Evolutionary conservation across 2,113 vertebrate genomes (phyloP), one percentile per base, ranked within the genome.

Genomic region (Octodon degus): DNA sequence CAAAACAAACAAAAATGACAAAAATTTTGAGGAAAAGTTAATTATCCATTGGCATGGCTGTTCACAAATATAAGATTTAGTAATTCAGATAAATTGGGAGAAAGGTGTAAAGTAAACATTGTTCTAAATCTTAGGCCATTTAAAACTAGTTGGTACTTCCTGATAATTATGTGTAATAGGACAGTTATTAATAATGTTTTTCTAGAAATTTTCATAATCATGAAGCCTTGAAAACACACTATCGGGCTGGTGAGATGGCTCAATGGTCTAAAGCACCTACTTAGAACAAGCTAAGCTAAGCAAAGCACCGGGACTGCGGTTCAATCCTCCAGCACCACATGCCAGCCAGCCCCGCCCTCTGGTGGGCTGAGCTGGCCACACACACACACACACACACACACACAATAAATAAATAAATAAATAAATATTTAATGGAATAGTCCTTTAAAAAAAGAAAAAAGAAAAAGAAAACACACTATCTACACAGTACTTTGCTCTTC

Each of bases 91-190:
- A n/a, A 94, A 50, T 62, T 79, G 40, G 43, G 25, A 62, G 30
- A 93, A 96, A 92, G 7, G 60, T 1, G 10, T 72, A 76, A 92
- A 67, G 65, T 32, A 19, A 72, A 93, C 22, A 14, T 82, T 91
- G 43, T n/a, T 40, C 89, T 11, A 91, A 89, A 93, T 92, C 72
- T 91, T 82, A 19, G 67, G 12, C 12, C 90, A 76, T 8, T 87
- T 96, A 91, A 91, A 82, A 87, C 60, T 50, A 50, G 37, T 58
- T 72, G 68, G 62, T 84, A 25, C 67, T 92, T 92, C 72, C 82
- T 43, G 53, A 34, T 86, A 72, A 55, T 34, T 91, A 92, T 67
- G 20, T 34, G 72, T 55, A 87, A 90, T 7, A 32, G 27, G 67
- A 34, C 6, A 94, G 79, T 72, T 40, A 40, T 24, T 74, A 74